Percentiles rank a stretch among this genome's conserved stretches.
phyloP scores from a whole-genome alignment of 2,888 invertebrate species.

The Mimachlamys varia region DNA sequence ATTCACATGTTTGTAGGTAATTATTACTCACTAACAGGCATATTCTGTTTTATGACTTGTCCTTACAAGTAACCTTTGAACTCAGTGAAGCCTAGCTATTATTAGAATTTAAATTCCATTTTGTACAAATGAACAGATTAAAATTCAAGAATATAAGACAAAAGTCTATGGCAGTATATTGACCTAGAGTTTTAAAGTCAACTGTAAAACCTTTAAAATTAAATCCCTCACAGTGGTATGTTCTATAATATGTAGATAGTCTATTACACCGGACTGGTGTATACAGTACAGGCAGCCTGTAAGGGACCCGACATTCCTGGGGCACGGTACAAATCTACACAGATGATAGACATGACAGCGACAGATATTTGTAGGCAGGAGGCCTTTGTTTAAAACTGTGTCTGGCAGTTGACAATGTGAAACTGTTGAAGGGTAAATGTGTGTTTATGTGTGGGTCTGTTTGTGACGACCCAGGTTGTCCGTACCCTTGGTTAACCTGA shows the following conservation, averaged over 20 bases:
- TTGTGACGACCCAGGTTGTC: neutral
- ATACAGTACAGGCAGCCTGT: neutral
- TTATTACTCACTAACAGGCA: neutral
- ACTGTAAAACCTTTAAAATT: neutral
- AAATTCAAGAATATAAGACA: neutral
- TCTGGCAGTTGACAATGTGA: conserved; percentile 26
- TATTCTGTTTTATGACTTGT: neutral
- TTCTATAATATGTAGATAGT: neutral
- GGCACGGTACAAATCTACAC: neutral
- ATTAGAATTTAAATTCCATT: conserved; percentile 24
- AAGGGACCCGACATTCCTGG: neutral
- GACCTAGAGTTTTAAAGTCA: neutral
- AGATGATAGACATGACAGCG: neutral
- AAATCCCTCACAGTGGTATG: neutral
- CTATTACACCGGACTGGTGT: neutral
- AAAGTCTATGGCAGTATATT: neutral
- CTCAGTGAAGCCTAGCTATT: neutral
- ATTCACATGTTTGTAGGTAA: no score
- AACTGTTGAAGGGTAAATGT: neutral
- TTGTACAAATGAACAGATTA: neutral
- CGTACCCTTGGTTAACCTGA: neutral
- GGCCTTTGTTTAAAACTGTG: neutral
- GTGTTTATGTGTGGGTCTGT: neutral
- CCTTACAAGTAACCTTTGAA: neutral
- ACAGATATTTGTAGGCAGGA: neutral